Evolutionary conservation across 2,113 vertebrate genomes (phyloP).

Genomic region (Mormyrus lacerda): DNA sequence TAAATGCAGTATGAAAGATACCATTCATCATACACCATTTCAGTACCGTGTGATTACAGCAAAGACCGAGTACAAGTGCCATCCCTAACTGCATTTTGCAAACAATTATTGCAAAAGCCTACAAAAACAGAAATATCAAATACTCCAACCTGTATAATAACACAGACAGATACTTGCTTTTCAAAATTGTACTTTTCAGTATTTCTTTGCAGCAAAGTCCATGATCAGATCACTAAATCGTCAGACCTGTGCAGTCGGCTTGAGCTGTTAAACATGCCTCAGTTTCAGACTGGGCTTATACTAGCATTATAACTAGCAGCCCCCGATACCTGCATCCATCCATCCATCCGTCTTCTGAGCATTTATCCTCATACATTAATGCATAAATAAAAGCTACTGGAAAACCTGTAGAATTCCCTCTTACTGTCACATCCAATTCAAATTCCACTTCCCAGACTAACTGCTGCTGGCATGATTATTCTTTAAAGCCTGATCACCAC

Average conservation of each 20-base stretch:
- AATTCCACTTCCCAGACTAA: not conserved
- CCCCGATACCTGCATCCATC: not conserved
- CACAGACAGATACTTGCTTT: not conserved
- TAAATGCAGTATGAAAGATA: not conserved
- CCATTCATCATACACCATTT: not conserved
- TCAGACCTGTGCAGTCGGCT: not conserved
- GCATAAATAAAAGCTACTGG: not conserved
- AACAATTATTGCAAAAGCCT: not conserved
- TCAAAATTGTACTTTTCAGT: not conserved
- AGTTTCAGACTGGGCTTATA: not conserved
- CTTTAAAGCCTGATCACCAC: not conserved
- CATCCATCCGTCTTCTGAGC: not conserved
- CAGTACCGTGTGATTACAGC: not conserved
- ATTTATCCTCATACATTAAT: not conserved
- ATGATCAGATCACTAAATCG: not conserved
- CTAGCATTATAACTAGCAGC: not conserved
- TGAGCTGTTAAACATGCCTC: not conserved
- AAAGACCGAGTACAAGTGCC: not conserved
- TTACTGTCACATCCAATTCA: not conserved
- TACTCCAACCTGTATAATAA: not conserved
- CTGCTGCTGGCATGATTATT: not conserved
- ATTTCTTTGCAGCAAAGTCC: not conserved
- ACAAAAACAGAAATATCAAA: not conserved
- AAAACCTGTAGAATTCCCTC: not conserved
- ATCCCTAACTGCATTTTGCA: not conserved